Evolutionary conservation across 2,888 invertebrate genomes (phyloP).

Genomic region (Tetragonula carbonaria): DNA sequence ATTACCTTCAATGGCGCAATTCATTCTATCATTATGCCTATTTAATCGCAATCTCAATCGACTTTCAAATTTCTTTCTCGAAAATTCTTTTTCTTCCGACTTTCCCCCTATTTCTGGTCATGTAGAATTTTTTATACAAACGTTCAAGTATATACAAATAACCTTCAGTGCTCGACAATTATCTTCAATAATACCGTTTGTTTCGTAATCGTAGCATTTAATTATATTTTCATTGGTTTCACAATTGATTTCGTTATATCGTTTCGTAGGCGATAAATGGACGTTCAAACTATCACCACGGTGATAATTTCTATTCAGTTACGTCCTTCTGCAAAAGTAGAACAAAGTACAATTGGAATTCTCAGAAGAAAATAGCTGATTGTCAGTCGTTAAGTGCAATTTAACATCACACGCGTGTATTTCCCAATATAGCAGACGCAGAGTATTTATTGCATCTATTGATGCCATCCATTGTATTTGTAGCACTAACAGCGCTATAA

Average conservation of each 20-base stretch:
- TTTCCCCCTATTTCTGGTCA: background rate
- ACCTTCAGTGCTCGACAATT: background rate
- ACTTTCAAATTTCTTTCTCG: no score
- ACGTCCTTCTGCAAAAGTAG: constrained; percentile 20
- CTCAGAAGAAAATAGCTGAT: background rate
- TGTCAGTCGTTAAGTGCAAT: background rate
- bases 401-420: background rate
- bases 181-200: background rate
- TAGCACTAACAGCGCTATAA: background rate
- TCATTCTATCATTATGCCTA: no score
- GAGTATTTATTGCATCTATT: background rate
- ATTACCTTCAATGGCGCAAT: no score
- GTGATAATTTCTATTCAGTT: constrained; percentile 39
- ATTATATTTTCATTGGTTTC: background rate
- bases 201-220: background rate
- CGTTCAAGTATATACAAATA: background rate
- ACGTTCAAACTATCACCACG: constrained; percentile 29
- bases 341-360: constrained; percentile 21
- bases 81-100: background rate
- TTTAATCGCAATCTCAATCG: no score
- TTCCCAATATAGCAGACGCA: background rate
- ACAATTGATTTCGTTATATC: constrained; percentile 3
- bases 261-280: background rate
- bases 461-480: background rate
- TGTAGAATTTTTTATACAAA: background rate